Evolutionary conservation across 2,113 vertebrate species (phyloP), one percentile per base, ranked within the genome.

Genomic region (Bujurquina vittata): DNA sequence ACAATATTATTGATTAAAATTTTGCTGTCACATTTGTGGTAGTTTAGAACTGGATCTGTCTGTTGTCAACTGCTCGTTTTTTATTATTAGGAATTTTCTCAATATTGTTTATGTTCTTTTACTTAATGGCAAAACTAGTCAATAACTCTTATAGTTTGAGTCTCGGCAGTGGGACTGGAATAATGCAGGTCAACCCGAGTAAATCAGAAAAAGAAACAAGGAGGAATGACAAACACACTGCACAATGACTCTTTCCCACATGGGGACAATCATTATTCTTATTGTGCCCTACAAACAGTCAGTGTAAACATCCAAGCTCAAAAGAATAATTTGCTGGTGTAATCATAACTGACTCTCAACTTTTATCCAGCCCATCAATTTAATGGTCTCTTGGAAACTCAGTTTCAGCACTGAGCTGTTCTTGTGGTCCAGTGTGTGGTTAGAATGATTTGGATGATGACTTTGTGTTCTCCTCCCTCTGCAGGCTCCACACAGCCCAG

Each of bases 401-500:
- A 0, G 60, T 86, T 85, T 77, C 43, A 63, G 29, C 60, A 22
- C 22, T 4, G 31, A 52, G 40, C 72, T 59, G 31, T 77, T 85
- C 33, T 80, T 78, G 77, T 84, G 79, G 83, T 83, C 54, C 40
- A 8, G 17, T 52, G 62, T 61, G 77, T 33, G 56, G 49, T 74
- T 43, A 4, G 55, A 61, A 43, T 83, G 37, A 80, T 83, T 4
- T 31, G 62, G 18, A 83, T 60, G n/a, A 49, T 88, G 26, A 77
- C 72, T 78, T 23, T 90, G 37, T 89, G 17, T 85, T 83, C 52
- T 46, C 18, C 20, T 86, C 35, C 69, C 7, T 18, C 76, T 92
- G 17, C 95, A 99, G 98, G 94, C 97, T 99, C 86, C 98, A 98
- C 93, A 98, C 98, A 83, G 97, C 98, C 62, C 98, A 99, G 90